Conservation (phyloP, 2,888 invertebrate genomes). For the Eudemis profundana region DNA sequence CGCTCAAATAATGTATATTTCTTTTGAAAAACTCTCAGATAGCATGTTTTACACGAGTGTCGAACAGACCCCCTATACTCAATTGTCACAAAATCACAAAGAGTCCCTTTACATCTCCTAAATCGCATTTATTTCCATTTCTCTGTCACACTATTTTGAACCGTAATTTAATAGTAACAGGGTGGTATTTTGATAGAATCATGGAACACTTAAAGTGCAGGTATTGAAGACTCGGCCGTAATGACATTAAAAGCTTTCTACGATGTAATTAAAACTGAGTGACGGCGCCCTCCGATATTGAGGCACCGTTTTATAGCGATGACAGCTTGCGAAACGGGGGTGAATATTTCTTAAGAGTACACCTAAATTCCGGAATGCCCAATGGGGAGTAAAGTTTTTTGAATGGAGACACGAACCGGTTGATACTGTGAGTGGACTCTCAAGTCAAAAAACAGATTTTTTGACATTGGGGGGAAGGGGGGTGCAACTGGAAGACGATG, state of each 20-base stretch:
- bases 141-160: neutral
- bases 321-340: neutral
- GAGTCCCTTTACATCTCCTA: neutral
- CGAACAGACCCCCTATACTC: too few relatives aligned
- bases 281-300: neutral
- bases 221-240: slow-evolving; percentile 11
- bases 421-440: too few relatives aligned
- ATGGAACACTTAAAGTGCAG: neutral
- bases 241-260: slow-evolving; percentile 24
- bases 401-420: too few relatives aligned
- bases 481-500: too few relatives aligned
- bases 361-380: too few relatives aligned
- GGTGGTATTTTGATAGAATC: slow-evolving; percentile 4
- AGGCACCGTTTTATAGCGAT: neutral
- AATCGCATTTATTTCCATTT: neutral
- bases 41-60: too few relatives aligned
- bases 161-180: slow-evolving; percentile 4
- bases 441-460: too few relatives aligned
- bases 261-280: slow-evolving; percentile 13
- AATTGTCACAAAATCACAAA: slow-evolving; percentile 6
- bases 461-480: too few relatives aligned
- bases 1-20: too few relatives aligned
- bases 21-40: neutral
- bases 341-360: too few relatives aligned
- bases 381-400: too few relatives aligned